phyloP scores from a whole-genome alignment of 2,888 invertebrate genomes.

The Serrognathus titanus region DNA sequence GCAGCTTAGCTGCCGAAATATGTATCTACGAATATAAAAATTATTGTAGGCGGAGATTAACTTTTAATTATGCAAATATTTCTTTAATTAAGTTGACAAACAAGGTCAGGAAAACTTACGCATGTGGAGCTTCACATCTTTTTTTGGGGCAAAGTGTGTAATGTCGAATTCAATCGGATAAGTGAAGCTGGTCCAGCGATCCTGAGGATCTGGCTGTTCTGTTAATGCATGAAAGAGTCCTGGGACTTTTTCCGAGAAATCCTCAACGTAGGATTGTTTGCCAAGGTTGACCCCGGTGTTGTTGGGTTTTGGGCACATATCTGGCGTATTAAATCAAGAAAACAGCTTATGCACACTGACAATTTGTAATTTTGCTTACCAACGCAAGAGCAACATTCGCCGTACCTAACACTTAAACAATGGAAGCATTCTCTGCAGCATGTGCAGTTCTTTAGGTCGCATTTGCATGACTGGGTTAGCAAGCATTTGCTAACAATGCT shows the following conservation, averaged over 20 bases:
- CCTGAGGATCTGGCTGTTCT: slow-evolving; percentile 69
- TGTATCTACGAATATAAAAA: too few species aligned
- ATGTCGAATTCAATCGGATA: slow-evolving; percentile 74
- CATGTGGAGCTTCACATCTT: slow-evolving; percentile 63
- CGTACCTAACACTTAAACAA: slow-evolving; percentile 84
- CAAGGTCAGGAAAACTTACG: slow-evolving; percentile 53
- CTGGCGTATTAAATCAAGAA: slow-evolving; percentile 50
- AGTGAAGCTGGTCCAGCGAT: slow-evolving; percentile 81
- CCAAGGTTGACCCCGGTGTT: slow-evolving; percentile 68
- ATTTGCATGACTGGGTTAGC: slow-evolving; percentile 93
- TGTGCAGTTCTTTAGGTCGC: slow-evolving; percentile 88
- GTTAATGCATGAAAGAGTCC: slow-evolving; percentile 81
- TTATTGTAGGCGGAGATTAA: too few species aligned
- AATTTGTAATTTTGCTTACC: slow-evolving; percentile 63
- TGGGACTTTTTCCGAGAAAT: slow-evolving; percentile 75
- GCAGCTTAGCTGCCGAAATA: too few species aligned
- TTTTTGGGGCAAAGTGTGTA: slow-evolving; percentile 62
- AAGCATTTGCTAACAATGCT: slow-evolving; percentile 96
- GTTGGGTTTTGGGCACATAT: slow-evolving; percentile 85
- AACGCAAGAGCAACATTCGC: slow-evolving; percentile 95
- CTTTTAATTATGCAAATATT: too few species aligned
- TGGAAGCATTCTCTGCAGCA: slow-evolving; percentile 92
- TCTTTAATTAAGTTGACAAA: background rate
- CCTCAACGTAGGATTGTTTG: slow-evolving; percentile 82
- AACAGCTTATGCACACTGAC: background rate